Evolutionary conservation across 2,113 vertebrate genomes (phyloP).

Genomic region (Anas platyrhynchos): DNA sequence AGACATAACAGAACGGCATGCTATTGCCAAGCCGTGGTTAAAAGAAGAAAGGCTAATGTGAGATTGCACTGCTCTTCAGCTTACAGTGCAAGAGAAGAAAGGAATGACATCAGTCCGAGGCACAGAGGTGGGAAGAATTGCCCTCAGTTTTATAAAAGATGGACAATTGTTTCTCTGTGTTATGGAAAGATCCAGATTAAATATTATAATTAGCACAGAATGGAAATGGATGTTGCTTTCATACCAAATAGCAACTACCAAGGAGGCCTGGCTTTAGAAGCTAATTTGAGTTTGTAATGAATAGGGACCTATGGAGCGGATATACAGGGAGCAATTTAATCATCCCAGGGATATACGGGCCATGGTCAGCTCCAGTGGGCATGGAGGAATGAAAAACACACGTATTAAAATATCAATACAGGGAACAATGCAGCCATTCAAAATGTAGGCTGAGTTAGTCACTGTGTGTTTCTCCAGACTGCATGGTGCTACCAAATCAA

Average conservation of each 20-base stretch:
- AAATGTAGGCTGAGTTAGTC: background rate
- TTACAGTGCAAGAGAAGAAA: background rate
- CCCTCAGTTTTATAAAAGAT: background rate
- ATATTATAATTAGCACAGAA: background rate
- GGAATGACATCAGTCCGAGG: background rate
- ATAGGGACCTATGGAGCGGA: background rate
- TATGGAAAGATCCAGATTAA: background rate
- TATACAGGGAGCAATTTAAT: background rate
- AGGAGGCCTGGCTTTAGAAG: background rate
- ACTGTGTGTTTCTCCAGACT: background rate
- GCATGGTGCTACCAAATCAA: background rate
- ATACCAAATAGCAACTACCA: background rate
- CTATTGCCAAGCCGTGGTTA: background rate
- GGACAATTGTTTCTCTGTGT: background rate
- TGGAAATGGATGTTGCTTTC: background rate
- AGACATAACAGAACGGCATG: fast-evolving
- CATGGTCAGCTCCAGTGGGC: background rate
- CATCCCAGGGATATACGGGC: background rate
- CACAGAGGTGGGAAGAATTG: background rate
- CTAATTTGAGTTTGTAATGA: background rate
- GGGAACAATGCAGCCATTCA: background rate
- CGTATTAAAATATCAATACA: background rate
- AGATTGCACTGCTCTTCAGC: background rate
- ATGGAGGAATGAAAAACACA: background rate
- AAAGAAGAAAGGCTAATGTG: background rate